These are phyloP conservation scores for Hymenochirus boettgeri DNA, from an alignment of 2,113 vertebrate genomes.

Conservation along the genomic window DNA sequence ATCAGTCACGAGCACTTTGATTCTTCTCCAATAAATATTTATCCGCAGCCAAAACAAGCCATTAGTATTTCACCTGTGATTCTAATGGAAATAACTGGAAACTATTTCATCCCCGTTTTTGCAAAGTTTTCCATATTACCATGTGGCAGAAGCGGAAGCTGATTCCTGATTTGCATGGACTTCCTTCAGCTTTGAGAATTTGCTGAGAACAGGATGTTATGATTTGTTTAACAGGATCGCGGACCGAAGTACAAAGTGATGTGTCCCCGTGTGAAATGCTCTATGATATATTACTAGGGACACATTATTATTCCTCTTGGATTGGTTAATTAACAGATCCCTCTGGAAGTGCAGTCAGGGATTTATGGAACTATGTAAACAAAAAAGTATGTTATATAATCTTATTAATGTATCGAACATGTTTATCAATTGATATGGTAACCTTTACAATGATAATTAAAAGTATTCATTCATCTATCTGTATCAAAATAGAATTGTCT, in stretches of 20 bases:
- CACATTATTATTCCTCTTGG: conserved; percentile 74
- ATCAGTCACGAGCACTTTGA: conserved; percentile 66
- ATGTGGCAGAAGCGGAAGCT: conserved; percentile 78
- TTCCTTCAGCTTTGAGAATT: conserved; percentile 55
- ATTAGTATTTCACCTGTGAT: conserved; percentile 81
- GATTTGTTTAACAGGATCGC: conserved; percentile 78
- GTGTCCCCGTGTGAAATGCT: conserved; percentile 70
- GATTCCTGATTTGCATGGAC: conserved; percentile 56
- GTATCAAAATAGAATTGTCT: no score
- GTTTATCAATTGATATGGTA: no score
- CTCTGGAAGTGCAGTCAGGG: conserved; percentile 38
- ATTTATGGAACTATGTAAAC: background rate
- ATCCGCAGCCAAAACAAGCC: conserved; percentile 74
- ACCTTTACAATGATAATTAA: no score
- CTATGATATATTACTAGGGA: conserved; percentile 71
- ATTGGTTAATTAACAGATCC: conserved; percentile 64
- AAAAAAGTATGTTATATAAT: no score
- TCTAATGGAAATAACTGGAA: conserved; percentile 90
- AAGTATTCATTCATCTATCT: no score
- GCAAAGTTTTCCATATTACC: conserved; percentile 75
- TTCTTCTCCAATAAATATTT: conserved; percentile 67
- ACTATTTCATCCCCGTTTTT: conserved; percentile 75
- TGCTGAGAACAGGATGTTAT: conserved; percentile 79
- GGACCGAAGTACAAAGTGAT: conserved; percentile 75
- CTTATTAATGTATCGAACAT: no score